Evolutionary conservation across 2,113 vertebrate genomes (phyloP), one percentile per base, ranked within the genome.

Genomic region (Mormoops blainvillei): DNA sequence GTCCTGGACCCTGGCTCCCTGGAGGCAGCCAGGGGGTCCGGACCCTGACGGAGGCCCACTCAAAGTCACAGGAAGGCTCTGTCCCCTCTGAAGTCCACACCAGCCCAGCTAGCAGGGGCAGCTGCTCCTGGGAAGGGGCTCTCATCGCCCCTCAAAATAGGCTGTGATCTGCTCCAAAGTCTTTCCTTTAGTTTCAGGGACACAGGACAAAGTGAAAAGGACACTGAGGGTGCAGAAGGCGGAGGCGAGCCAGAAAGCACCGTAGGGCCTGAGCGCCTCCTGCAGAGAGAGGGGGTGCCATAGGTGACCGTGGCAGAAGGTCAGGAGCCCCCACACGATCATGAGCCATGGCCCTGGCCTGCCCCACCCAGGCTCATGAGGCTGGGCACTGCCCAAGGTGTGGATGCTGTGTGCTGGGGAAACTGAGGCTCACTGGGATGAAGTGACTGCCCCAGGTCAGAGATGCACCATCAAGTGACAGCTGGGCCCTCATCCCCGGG

Each of bases 121-220:
- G 38, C 43, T 7, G 0, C n/a, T 77, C 45, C 56, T 12, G 31
- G 83, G 67, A 56, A 86, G 52, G 41, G 36, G 43, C 45, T 19
- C 74, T 97, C 89, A 97, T 28, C 58, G 91, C 4, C 98, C 98
- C 95, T 98, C 98, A 96, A 99, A 99, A 82, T 96, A 94, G 78
- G 98, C 98, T 93, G 99, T 99, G 41, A 99, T 99, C 97, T 99
- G 98, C 98, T 99, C 99, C 96, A 99, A 97, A 0, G 99, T 99
- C 98, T 98, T 99, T 82, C 99, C 99, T 98, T 99, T 99, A 10
- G 99, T 99, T 96, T 99, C 99, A 0, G 99, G 99, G 95, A 99
- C 94, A 45, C 98, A 99, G 95, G 98, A 50, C 26, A 98, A 41
- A 9, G 99, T 99, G 98, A 99, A 99, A 94, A 99, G 5, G 85